phyloP scores from a whole-genome alignment of 1,140 invertebrate genomes.

The Oncopodura yosiiana region DNA sequence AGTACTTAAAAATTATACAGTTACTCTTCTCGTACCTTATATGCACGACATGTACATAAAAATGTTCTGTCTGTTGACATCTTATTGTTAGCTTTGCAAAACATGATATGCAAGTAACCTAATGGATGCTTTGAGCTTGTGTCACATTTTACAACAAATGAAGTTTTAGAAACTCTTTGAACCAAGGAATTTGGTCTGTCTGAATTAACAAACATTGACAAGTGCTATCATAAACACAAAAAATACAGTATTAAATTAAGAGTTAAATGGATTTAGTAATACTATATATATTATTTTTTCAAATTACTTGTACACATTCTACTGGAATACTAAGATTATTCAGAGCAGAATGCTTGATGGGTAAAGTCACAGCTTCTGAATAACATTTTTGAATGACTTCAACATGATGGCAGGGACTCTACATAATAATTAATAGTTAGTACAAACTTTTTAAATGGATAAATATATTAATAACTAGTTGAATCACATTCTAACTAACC shows the following conservation, averaged over 20 bases:
- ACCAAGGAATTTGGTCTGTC: slow-evolving; percentile 50
- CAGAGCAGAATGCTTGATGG: slow-evolving; percentile 56
- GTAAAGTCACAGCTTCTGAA: slow-evolving; percentile 52
- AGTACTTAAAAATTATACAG: slow-evolving; percentile 8
- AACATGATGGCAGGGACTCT: slow-evolving; percentile 54
- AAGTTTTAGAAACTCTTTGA: slow-evolving; percentile 63
- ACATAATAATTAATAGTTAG: slow-evolving; percentile 13
- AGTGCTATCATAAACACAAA: slow-evolving; percentile 2
- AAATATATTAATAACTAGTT: background rate
- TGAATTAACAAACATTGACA: slow-evolving; percentile 12
- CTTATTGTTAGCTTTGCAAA: slow-evolving; percentile 47
- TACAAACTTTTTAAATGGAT: slow-evolving; percentile 2
- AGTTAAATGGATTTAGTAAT: background rate
- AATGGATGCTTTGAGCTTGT: slow-evolving; percentile 57
- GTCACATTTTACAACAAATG: slow-evolving; percentile 68
- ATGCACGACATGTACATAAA: slow-evolving; percentile 54
- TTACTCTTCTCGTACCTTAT: too few species aligned
- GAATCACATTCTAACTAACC: slow-evolving; percentile 3
- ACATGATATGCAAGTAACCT: slow-evolving; percentile 62
- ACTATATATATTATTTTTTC: background rate
- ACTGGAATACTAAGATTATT: slow-evolving; percentile 52
- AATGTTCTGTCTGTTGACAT: slow-evolving; percentile 51
- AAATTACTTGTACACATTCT: slow-evolving; percentile 51
- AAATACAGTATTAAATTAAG: background rate
- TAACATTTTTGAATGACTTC: slow-evolving; percentile 56